Evolutionary conservation across 2,888 invertebrate species (phyloP).

Genomic region (Nomada fucata): DNA sequence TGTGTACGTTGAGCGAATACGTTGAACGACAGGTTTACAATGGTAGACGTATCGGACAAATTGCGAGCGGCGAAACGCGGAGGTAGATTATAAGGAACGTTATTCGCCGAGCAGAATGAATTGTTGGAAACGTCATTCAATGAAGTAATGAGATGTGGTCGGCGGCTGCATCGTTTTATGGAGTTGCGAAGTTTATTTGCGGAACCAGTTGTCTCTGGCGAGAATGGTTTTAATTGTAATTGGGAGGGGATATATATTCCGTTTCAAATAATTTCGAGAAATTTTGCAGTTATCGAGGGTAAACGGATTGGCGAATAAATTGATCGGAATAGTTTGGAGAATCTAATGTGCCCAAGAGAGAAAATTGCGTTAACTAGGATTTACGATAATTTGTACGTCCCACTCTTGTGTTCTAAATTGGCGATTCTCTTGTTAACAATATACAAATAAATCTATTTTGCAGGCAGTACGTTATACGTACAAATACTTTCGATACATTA

Average conservation of each 20-base stretch:
- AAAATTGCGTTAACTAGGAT: no score
- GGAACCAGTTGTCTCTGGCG: neutral
- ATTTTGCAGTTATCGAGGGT: no score
- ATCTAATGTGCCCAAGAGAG: no score
- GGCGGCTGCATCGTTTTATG: neutral
- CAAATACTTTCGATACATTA: no score
- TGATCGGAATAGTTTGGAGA: no score
- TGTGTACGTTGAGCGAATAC: constrained; percentile 8
- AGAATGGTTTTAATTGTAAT: neutral
- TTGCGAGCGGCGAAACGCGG: neutral
- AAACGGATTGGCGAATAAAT: no score
- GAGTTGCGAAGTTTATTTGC: neutral
- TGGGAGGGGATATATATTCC: neutral
- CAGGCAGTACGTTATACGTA: no score
- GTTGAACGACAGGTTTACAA: constrained; percentile 1
- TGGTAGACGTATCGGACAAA: neutral
- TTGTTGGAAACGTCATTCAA: constrained; percentile 9
- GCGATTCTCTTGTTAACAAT: no score
- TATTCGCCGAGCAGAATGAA: neutral
- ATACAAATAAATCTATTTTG: no score
- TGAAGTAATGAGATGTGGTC: constrained; percentile 6
- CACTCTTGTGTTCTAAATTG: no score
- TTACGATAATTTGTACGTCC: no score
- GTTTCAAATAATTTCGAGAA: no score
- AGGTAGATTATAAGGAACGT: neutral